Base-by-base conservation (phyloP, 1,140 invertebrate species). In the Rhagoletis pomonella region DNA sequence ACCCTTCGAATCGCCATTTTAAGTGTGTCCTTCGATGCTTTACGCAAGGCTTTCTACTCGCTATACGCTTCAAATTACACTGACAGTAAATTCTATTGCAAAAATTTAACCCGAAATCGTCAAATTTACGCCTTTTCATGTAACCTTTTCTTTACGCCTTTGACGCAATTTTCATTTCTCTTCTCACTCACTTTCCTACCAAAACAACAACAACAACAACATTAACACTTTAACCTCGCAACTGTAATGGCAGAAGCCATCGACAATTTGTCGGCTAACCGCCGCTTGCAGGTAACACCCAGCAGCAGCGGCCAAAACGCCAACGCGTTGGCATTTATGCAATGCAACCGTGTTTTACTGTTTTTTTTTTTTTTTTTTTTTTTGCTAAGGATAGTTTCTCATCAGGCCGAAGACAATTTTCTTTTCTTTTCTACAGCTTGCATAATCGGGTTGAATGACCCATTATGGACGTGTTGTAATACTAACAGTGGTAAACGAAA, bases 371-470 rank as follows among this genome's bases (percentile, higher is more conserved):
- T n/a, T n/a, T n/a, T n/a, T n/a, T n/a, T n/a, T 62, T 62, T 62
- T 59, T 59, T 59, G 6, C 12, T 62, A 17, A 42, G 39, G 12
- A 73, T 44, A 73, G 4, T 62, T 62, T 62, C 60, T 62, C 5
- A 3, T 64, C 9, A 64, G 9, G 1, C 17, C 1, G 29, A 7
- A 39, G 5, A 39, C 64, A 77, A 29, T 81, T 81, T n/a, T 58
- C 73, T 17, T 29, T 29, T 29, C 73, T 81, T 81, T 81, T 44
- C 29, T 12, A 69, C n/a, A 55, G 73, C 47, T 81, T 81, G 47
- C n/a, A 81, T 81, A 81, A 81, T 81, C 73, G 73, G 73, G 73
- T 81, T 81, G 73, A 81, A 81, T 81, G 73, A 58, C 73, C 73
- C 50, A 81, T 81, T 81, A 81, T 81, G 50, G 10, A 47, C 42